Evolutionary conservation across 2,797 vertebrate genomes (phyloP), one percentile per base, ranked within the genome.

Genomic region (Cynopterus sphinx): DNA sequence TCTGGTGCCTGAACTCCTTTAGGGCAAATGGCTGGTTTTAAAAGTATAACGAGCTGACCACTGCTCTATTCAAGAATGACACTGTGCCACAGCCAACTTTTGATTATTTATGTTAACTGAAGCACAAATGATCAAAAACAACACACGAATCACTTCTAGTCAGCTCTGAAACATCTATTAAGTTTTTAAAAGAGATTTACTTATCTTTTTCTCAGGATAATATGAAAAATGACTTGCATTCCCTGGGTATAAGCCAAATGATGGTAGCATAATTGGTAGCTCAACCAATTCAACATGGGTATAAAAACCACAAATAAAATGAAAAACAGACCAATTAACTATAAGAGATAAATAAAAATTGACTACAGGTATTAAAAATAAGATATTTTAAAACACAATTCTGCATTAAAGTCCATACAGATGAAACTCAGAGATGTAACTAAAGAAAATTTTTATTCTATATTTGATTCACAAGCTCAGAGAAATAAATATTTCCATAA

Each of bases 131-230:
- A 95, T 95, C 90, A 95, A 97, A 94, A 95, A 79, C 79, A 97
- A 91, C 67, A 89, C 61, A 46, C 19, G 57, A 78, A 87, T 92
- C 71, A 96, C 22, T 95, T 93, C 61, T 65, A 89, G 31, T 87
- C 90, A 88, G 39, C 84, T 96, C 91, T 94, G 63, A 96, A 93
- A 90, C 78, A n/a, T 82, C 91, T 87, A 92, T 92, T 92, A 89
- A 93, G 91, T 63, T 93, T 95, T 94, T 82, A 13, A 55, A 92
- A 96, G 55, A 94, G 63, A 94, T 95, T 94, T 86, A 95, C 90
- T 74, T 61, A 79, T 63, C 65, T 84, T 81, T 81, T 92, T 75
- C 78, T 95, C 6, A 55, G 33, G 77, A 81, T 85, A 94, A 73
- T 49, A 93, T 9, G 15, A 96, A 95, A 97, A 96, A 78, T 71